Percentiles rank a stretch among this genome's conserved stretches.
These are phyloP conservation scores for Homarus americanus DNA, from an alignment of 1,140 invertebrate species.

Conservation along the genomic window DNA sequence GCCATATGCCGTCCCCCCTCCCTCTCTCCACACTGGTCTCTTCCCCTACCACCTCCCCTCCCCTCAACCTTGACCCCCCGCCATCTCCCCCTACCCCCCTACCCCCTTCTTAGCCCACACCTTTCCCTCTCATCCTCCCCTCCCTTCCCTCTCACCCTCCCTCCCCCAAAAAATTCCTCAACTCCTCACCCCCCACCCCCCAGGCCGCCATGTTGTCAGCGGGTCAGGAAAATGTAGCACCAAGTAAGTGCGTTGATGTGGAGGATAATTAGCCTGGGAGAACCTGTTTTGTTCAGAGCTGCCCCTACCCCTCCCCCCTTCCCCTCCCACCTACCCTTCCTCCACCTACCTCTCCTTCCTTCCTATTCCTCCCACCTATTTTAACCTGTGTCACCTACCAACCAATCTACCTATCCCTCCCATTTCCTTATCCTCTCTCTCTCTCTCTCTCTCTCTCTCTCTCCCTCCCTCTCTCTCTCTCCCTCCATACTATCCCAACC, in stretches of 20 bases:
- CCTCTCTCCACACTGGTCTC: not conserved
- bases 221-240: not conserved
- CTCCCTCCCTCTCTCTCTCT: constrained; percentile 12
- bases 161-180: too few species aligned
- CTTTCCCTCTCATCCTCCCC: too few species aligned
- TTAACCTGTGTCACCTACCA: too few species aligned
- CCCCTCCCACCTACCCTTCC: not conserved
- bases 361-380: too few species aligned
- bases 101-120: too few species aligned
- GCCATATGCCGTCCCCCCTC: not conserved
- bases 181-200: too few species aligned
- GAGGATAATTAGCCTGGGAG: not conserved
- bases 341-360: not conserved
- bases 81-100: too few species aligned
- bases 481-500: not conserved
- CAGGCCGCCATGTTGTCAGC: not conserved
- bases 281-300: not conserved
- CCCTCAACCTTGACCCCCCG: too few species aligned
- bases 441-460: not conserved
- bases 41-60: too few species aligned
- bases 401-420: too few species aligned
- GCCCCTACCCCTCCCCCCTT: too few species aligned
- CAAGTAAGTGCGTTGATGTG: not conserved
- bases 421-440: not conserved
- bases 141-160: too few species aligned